Conservation (phyloP, 2,113 vertebrate species). For the Hypomesus transpacificus region DNA sequence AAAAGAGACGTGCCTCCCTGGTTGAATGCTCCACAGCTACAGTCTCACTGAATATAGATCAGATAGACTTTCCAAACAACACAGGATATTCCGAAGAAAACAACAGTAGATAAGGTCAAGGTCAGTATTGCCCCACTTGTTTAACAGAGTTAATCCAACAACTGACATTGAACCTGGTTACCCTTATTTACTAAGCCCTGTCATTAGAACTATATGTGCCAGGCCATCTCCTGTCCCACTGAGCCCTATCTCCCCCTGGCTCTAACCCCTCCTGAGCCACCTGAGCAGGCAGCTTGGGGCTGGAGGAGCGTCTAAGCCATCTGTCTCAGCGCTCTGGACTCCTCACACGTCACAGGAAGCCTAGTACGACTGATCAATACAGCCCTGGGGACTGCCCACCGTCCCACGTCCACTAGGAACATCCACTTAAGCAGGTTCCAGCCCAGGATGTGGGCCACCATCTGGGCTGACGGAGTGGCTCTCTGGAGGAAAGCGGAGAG, state of each 20-base stretch:
- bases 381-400: neutral
- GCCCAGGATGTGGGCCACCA: conserved; percentile 20
- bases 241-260: neutral
- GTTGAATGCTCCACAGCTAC: neutral
- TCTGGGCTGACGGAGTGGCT: conserved; percentile 27
- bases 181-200: neutral
- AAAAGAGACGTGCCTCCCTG: conserved; percentile 20
- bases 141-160: no score
- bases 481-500: neutral
- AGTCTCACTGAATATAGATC: neutral
- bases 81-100: no score
- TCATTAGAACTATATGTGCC: neutral
- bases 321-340: neutral
- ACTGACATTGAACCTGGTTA: no score
- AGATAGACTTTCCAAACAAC: neutral
- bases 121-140: no score
- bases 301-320: neutral
- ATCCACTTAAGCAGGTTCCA: conserved; percentile 17
- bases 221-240: neutral
- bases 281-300: neutral
- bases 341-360: neutral
- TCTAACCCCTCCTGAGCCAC: neutral
- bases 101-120: no score
- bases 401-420: conserved; percentile 4
- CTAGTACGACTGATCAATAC: neutral